phyloP scores from a whole-genome alignment of 1,140 invertebrate species.

The Condylostylus longicornis region DNA sequence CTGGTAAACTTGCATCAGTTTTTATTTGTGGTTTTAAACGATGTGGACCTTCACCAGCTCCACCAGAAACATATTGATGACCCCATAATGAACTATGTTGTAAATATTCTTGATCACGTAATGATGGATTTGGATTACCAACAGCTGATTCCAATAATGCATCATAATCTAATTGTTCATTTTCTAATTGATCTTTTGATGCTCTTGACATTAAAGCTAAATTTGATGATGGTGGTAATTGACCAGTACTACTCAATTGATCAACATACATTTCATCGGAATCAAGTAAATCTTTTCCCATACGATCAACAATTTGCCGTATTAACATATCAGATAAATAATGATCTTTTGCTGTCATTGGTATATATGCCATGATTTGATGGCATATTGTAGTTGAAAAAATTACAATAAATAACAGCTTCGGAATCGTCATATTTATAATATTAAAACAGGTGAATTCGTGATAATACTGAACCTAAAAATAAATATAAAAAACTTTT shows the following conservation, averaged over 20 bases:
- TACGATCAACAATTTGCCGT: conserved; percentile 38
- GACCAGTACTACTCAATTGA: conserved; percentile 5
- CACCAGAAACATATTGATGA: conserved; percentile 62
- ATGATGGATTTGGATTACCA: conserved; percentile 46
- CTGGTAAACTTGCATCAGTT: conserved; percentile 79
- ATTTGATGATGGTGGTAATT: too few species aligned
- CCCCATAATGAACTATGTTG: conserved; percentile 78
- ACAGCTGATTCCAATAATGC: conserved; percentile 33
- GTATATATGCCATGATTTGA: too few species aligned
- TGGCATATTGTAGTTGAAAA: too few species aligned
- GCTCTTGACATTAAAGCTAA: conserved; percentile 6
- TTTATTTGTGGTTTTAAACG: conserved; percentile 64
- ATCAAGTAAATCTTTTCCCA: conserved; percentile 35
- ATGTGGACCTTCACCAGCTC: conserved; percentile 50
- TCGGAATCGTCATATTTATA: too few species aligned
- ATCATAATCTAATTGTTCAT: conserved; percentile 7
- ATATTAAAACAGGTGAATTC: too few species aligned
- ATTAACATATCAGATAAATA: conserved; percentile 33
- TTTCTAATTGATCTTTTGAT: conserved; percentile 5
- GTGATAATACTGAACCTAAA: too few species aligned
- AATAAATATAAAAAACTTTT: too few species aligned
- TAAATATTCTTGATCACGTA: conserved; percentile 79
- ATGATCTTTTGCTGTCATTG: conserved; percentile 4
- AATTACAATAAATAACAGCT: too few species aligned
- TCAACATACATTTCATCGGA: conserved; percentile 35